A percentile compares a stretch with the other conserved stretches of the same genome.
Evolutionary conservation across 2,888 invertebrate genomes (phyloP).

Genomic region (Cataglyphis rosenhaueri): DNA sequence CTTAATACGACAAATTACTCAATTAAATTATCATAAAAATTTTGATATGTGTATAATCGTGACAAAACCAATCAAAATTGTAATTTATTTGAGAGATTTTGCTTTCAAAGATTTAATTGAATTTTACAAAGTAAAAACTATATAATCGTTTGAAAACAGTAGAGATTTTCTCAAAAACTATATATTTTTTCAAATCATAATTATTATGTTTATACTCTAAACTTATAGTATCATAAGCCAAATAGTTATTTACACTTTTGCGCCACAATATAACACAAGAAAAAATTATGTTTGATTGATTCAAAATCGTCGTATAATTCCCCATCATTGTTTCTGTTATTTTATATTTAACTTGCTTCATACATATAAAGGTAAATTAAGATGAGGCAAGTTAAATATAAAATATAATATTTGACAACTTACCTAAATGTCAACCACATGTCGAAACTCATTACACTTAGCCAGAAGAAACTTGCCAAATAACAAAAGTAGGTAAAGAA

Average conservation of each 20-base stretch:
- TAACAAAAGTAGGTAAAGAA: constrained; percentile 91
- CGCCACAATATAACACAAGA: not conserved
- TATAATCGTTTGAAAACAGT: no score
- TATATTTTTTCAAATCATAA: no score
- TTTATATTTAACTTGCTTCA: no score
- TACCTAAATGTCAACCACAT: constrained; percentile 94
- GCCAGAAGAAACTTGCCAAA: constrained; percentile 93
- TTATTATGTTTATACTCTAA: no score
- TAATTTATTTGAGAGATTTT: not conserved
- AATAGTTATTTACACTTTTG: not conserved
- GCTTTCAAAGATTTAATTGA: not conserved
- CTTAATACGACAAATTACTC: not conserved
- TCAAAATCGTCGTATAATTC: not conserved
- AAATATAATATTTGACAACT: constrained; percentile 72
- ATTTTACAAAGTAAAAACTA: not conserved
- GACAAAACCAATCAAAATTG: no score
- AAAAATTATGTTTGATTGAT: not conserved
- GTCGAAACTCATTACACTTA: constrained; percentile 95
- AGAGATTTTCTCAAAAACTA: no score
- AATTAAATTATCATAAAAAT: not conserved
- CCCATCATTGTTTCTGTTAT: no score
- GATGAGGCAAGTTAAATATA: not conserved
- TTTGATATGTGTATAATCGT: not conserved
- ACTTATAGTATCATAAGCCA: not conserved
- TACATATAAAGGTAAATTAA: not conserved